phyloP scores from a whole-genome alignment of 1,140 invertebrate genomes.

The Subanguina moxae region DNA sequence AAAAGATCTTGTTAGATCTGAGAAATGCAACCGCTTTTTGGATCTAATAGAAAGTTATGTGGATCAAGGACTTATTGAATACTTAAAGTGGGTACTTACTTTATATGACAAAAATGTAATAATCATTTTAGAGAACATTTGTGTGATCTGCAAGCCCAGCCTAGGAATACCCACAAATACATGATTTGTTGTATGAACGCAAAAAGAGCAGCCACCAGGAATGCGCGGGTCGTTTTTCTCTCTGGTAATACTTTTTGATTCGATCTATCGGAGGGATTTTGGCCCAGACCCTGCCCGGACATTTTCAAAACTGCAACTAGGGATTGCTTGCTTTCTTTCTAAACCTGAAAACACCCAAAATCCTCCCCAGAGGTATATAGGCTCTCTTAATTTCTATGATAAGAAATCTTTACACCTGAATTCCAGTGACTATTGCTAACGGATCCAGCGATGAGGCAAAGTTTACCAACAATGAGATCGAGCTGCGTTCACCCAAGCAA shows the following conservation, averaged over 20 bases:
- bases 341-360: too few species aligned
- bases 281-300: too few species aligned
- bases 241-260: not conserved
- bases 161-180: slow-evolving; percentile 1
- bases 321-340: too few species aligned
- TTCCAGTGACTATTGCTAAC: not conserved
- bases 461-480: not conserved
- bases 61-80: not conserved
- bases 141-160: not conserved
- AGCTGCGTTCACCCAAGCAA: not conserved
- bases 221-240: not conserved
- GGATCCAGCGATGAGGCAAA: not conserved
- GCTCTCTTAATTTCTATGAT: too few species aligned
- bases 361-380: too few species aligned
- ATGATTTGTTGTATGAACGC: slow-evolving; percentile 5
- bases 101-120: too few species aligned
- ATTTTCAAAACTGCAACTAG: too few species aligned
- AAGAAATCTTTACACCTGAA: not conserved
- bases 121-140: slow-evolving; percentile 2
- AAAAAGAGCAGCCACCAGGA: not conserved
- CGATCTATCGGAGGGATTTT: too few species aligned
- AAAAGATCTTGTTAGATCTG: not conserved
- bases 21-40: slow-evolving; percentile 5
- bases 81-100: not conserved
- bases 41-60: not conserved